These are phyloP conservation scores for Bombus affinis DNA, from an alignment of 1,140 invertebrate genomes.

Conservation along the genomic window DNA sequence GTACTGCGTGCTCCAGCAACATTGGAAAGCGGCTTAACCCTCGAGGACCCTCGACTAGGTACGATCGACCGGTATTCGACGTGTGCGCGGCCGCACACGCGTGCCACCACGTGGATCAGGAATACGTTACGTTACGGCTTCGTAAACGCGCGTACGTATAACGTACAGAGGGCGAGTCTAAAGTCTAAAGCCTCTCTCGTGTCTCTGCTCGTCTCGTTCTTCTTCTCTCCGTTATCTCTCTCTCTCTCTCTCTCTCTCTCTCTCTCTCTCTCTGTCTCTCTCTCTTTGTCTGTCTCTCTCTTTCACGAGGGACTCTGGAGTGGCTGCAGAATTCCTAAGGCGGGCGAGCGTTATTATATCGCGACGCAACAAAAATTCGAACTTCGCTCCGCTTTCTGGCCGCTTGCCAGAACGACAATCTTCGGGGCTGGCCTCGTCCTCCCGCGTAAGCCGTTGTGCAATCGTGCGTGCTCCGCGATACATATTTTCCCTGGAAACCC, in stretches of 20 bases:
- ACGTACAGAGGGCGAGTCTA: not conserved
- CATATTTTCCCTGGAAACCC: slow-evolving; percentile 41
- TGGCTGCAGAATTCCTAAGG: slow-evolving; percentile 58
- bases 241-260: not conserved
- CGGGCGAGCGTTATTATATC: slow-evolving; percentile 59
- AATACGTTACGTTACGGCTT: not conserved
- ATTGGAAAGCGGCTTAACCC: slow-evolving; percentile 68
- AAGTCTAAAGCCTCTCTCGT: not conserved
- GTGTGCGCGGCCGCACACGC: slow-evolving; percentile 14
- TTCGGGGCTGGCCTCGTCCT: slow-evolving; percentile 21
- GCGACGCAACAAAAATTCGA: slow-evolving; percentile 54
- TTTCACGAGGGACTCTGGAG: slow-evolving; percentile 16
- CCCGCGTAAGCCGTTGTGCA: slow-evolving; percentile 52
- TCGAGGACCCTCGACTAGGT: slow-evolving; percentile 60
- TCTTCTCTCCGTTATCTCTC: not conserved
- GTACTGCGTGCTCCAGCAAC: slow-evolving; percentile 54
- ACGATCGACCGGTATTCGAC: slow-evolving; percentile 56
- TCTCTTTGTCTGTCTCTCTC: not conserved
- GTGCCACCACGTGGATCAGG: slow-evolving; percentile 7
- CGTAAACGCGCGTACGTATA: not conserved
- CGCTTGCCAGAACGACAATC: slow-evolving; percentile 53
- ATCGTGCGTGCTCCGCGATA: slow-evolving; percentile 57
- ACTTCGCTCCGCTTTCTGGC: slow-evolving; percentile 52
- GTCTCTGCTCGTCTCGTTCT: not conserved
- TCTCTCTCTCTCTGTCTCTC: not conserved